Conservation (phyloP, 1,140 invertebrate genomes). For the Mizuhopecten yessoensis region DNA sequence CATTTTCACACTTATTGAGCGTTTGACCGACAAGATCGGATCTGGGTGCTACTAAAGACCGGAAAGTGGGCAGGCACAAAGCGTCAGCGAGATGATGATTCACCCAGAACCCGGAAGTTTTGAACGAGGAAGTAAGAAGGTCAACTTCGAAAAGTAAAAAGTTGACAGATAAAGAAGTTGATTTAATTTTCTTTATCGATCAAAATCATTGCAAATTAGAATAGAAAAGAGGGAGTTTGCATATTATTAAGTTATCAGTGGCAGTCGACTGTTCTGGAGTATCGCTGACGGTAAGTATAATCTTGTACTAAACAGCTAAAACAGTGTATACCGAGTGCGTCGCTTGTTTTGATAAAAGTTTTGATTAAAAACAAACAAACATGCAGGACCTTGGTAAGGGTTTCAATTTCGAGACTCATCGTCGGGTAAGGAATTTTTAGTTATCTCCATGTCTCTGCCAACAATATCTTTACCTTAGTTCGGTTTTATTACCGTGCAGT, state of each 20-base stretch:
- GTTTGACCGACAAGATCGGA: conserved; percentile 37
- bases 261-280: background rate
- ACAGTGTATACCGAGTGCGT: too few species aligned
- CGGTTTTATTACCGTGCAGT: too few species aligned
- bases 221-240: background rate
- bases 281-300: background rate
- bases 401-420: too few species aligned
- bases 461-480: too few species aligned
- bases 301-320: too few species aligned
- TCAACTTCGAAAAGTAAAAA: background rate
- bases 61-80: background rate
- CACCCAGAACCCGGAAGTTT: background rate
- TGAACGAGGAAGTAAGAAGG: conserved; percentile 32
- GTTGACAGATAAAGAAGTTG: background rate
- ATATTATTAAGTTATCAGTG: background rate
- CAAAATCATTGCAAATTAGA: background rate
- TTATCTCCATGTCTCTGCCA: too few species aligned
- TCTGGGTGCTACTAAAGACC: background rate
- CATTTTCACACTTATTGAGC: background rate
- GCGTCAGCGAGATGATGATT: background rate
- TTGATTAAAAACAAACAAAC: background rate
- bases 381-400: background rate
- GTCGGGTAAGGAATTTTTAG: too few species aligned
- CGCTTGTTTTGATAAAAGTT: too few species aligned
- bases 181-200: background rate